phyloP scores from a whole-genome alignment of 2,113 vertebrate species.

The Stercorarius parasiticus region DNA sequence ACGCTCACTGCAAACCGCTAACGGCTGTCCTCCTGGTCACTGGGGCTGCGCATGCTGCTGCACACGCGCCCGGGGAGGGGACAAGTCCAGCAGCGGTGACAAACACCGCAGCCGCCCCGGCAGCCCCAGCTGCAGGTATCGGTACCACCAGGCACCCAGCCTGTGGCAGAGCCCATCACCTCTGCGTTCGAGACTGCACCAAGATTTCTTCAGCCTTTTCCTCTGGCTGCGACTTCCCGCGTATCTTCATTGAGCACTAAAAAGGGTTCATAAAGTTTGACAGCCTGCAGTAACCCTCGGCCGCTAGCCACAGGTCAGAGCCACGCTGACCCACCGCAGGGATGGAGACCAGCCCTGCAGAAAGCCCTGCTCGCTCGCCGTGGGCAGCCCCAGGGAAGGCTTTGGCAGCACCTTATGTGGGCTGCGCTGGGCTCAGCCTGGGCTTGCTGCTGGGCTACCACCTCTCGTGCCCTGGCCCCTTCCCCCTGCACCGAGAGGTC shows the following conservation, averaged over 20 bases:
- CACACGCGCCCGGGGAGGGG: neutral
- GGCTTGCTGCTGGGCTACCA: neutral
- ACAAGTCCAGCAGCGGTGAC: neutral
- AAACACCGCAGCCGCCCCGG: neutral
- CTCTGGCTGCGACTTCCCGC: neutral
- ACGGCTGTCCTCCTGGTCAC: neutral
- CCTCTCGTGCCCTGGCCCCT: neutral
- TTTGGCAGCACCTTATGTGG: rapidly evolving
- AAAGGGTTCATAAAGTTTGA: rapidly evolving
- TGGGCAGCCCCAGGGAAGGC: neutral
- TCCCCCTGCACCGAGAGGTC: rapidly evolving
- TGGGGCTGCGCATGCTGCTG: neutral
- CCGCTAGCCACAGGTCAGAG: neutral
- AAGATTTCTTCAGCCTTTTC: neutral
- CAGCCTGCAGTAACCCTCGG: neutral
- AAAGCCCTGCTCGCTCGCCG: rapidly evolving
- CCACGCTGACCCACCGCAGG: rapidly evolving
- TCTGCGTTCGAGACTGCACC: neutral
- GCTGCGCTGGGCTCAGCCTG: neutral
- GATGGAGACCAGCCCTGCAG: neutral
- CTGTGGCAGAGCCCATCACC: neutral
- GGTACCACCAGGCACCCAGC: neutral
- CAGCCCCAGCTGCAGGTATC: neutral
- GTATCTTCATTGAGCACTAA: rapidly evolving
- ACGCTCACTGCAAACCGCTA: rapidly evolving